Evolutionary conservation across 2,888 invertebrate species (phyloP).

Genomic region (Lydus trimaculatus): DNA sequence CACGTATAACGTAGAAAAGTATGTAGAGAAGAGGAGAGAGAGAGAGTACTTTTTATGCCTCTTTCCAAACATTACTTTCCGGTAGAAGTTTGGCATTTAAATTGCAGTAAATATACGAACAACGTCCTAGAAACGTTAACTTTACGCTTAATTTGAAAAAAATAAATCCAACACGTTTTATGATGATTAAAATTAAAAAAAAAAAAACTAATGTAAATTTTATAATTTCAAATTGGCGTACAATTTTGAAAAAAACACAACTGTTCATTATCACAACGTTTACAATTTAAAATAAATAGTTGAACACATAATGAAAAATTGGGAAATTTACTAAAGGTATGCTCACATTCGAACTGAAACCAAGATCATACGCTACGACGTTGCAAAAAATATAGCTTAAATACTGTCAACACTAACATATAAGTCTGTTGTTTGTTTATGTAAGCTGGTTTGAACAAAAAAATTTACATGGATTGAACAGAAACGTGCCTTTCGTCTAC

Average conservation of each 20-base stretch:
- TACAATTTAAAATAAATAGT: background rate
- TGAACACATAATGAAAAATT: background rate
- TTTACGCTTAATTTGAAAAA: background rate
- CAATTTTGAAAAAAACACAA: background rate
- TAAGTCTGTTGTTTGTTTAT: too few species aligned
- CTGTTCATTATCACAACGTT: slow-evolving; percentile 1
- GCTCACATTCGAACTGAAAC: background rate
- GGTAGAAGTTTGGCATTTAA: slow-evolving; percentile 13
- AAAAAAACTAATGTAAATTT: background rate
- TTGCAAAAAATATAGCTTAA: too few species aligned
- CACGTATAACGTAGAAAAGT: background rate
- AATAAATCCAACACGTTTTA: background rate
- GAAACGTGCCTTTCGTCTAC: too few species aligned
- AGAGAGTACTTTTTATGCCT: slow-evolving; percentile 15
- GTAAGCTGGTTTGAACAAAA: too few species aligned
- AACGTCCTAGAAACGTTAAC: background rate
- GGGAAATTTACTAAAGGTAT: background rate
- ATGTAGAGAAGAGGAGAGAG: background rate
- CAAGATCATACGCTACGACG: too few species aligned
- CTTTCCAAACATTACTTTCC: slow-evolving; percentile 17
- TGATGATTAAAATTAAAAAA: background rate
- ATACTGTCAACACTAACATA: too few species aligned
- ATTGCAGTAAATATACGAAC: slow-evolving; percentile 9
- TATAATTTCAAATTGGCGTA: background rate
- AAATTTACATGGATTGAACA: too few species aligned